Conservation (phyloP, 2,888 invertebrate species). For the Liopterus haemorrhoidalis region DNA sequence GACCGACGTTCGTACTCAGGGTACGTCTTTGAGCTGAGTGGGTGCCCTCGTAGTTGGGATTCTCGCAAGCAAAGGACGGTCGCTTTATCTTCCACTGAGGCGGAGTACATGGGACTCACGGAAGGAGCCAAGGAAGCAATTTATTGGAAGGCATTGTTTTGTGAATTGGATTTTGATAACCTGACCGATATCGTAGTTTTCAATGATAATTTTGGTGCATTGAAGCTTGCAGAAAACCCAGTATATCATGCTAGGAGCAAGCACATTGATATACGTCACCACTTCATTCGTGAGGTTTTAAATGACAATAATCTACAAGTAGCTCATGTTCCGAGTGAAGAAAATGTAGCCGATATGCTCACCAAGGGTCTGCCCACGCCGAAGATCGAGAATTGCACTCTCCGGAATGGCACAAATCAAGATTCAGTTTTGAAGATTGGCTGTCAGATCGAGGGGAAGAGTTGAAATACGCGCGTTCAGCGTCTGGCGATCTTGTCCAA, state of each 20-base stretch:
- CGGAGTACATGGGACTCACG: too few relatives aligned
- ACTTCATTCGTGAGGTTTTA: constrained; percentile 4
- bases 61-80: background rate
- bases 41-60: constrained; percentile 2
- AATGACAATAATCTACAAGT: background rate
- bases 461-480: background rate
- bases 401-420: background rate
- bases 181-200: background rate
- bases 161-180: constrained; percentile 1
- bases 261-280: constrained; percentile 7
- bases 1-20: constrained; percentile 6
- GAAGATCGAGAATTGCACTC: constrained; percentile 5
- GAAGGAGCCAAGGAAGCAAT: constrained; percentile 7
- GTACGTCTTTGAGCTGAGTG: constrained; percentile 8
- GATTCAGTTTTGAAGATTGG: background rate
- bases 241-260: too few relatives aligned
- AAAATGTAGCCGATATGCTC: constrained; percentile 5
- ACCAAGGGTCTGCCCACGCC: constrained; percentile 4
- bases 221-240: too few relatives aligned
- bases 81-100: background rate
- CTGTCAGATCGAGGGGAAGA: constrained; percentile 3
- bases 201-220: too few relatives aligned
- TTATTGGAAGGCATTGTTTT: constrained; percentile 3
- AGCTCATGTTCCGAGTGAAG: constrained; percentile 3
- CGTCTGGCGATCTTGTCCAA: too few relatives aligned